These are phyloP conservation scores for Oncorhynchus masou DNA, from an alignment of 2,113 vertebrate species.

Conservation along the genomic window DNA sequence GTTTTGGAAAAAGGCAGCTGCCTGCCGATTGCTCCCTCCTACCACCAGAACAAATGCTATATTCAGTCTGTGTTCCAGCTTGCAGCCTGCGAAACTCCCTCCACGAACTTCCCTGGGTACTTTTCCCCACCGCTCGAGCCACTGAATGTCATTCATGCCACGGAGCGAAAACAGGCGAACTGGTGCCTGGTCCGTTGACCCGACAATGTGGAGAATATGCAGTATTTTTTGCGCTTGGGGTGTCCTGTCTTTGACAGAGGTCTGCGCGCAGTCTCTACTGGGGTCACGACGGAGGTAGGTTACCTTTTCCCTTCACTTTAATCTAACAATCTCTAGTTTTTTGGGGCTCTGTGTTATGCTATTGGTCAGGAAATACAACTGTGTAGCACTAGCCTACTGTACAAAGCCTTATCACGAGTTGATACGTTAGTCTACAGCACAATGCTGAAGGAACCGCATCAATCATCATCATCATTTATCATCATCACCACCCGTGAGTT, in stretches of 20 bases:
- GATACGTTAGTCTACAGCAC: not conserved
- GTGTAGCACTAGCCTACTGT: not conserved
- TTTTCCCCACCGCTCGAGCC: conserved; percentile 41
- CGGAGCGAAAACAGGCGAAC: conserved; percentile 51
- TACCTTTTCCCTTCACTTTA: conserved; percentile 16
- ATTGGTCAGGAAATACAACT: not conserved
- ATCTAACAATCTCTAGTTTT: not conserved
- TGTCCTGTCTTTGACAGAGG: conserved; percentile 63
- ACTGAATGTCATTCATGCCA: conserved; percentile 49
- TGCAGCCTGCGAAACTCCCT: conserved; percentile 62
- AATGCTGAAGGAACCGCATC: conserved; percentile 12
- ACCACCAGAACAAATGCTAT: conserved; percentile 79
- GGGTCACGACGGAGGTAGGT: conserved; percentile 63
- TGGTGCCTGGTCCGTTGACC: conserved; percentile 35
- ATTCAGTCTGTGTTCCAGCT: conserved; percentile 73
- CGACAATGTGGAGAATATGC: conserved; percentile 72
- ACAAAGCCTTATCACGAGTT: conserved; percentile 30
- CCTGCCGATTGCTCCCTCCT: conserved; percentile 70
- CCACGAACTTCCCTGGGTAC: conserved; percentile 59
- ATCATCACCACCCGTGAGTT: too few relatives aligned
- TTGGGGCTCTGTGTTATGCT: not conserved
- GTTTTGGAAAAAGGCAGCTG: conserved; percentile 47
- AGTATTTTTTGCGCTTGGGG: conserved; percentile 64
- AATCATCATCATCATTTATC: not conserved
- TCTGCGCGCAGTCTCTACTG: conserved; percentile 65